Base-by-base conservation (phyloP, 1,140 invertebrate genomes). In the Drosophila subobscura region DNA sequence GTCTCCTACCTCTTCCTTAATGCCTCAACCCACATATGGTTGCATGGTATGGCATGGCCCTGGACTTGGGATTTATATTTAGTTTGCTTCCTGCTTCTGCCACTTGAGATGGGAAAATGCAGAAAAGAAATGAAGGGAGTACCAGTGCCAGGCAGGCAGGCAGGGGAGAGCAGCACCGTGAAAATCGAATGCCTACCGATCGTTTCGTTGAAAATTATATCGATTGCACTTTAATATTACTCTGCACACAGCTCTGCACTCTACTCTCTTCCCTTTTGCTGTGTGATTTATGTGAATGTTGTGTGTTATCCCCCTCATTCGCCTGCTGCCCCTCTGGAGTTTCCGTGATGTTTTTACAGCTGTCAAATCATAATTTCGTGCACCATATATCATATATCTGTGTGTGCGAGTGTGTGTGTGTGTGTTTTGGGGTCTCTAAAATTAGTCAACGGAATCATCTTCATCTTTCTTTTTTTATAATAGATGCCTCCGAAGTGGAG, bases 1-100 rank as follows among this genome's bases (percentile, higher is more conserved):
- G n/a, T 27, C 55, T 22, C 29, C 37, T n/a, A 8, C 8, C 61
- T 23, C 44, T 23, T 10, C 47, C 33, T 37, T 12, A 37, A 52
- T 44, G n/a, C 29, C 52, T 55, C 51, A 55, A 52, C 49, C 58
- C 77, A 77, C 80, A 85, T 86, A 77, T 86, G 81, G 80, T 55
- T 49, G 49, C 68, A 68, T 79, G 78, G 66, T 5, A 27, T 27
- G 25, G 25, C 25, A 37, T 37, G 33, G 33, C 33, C 78, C 79
- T 54, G 70, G 67, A 68, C 70, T 85, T 73, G 49, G 49, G 46
- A 77, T 85, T 80, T 86, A 85, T 85, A 85, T 85, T 85, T 85
- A 86, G 80, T 80, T 71, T 58, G 81, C 81, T 85, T 86, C 80
- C 80, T 85, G 80, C 81, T 86, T 80, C 56, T 77, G 67, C 55